Conservation (phyloP, 2,113 vertebrate species). For the Odobenus rosmarus region DNA sequence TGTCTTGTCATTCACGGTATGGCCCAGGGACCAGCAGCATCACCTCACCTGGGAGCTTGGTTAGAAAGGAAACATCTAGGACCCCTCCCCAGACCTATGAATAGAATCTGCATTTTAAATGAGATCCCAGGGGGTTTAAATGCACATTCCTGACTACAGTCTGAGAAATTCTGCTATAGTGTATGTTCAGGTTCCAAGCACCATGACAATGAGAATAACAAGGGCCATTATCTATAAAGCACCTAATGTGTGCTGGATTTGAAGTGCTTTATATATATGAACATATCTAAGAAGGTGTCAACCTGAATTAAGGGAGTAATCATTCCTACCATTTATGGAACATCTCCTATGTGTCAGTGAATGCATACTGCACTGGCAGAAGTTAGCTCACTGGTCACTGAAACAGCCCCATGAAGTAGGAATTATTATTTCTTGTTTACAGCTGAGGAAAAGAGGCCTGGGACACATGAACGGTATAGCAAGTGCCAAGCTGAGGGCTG, state of each 20-base stretch:
- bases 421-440: not conserved
- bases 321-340: not conserved
- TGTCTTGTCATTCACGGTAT: not conserved
- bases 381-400: not conserved
- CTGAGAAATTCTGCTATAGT: not conserved
- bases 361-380: not conserved
- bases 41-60: not conserved
- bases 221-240: not conserved
- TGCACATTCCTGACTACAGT: not conserved
- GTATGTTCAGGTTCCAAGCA: not conserved
- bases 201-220: not conserved
- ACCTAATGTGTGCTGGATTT: not conserved
- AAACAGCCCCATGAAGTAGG: not conserved
- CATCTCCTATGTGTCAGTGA: not conserved
- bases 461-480: not conserved
- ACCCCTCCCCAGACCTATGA: not conserved
- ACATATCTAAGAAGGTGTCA: not conserved
- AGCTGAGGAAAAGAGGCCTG: not conserved
- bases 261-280: not conserved
- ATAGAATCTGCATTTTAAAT: slow-evolving; percentile 4
- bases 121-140: not conserved
- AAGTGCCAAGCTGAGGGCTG: not conserved
- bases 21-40: not conserved
- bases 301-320: not conserved
- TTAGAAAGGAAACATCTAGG: not conserved